Evolutionary conservation across 2,113 vertebrate species (phyloP), one percentile per base, ranked within the genome.

Genomic region (Percina caprodes): DNA sequence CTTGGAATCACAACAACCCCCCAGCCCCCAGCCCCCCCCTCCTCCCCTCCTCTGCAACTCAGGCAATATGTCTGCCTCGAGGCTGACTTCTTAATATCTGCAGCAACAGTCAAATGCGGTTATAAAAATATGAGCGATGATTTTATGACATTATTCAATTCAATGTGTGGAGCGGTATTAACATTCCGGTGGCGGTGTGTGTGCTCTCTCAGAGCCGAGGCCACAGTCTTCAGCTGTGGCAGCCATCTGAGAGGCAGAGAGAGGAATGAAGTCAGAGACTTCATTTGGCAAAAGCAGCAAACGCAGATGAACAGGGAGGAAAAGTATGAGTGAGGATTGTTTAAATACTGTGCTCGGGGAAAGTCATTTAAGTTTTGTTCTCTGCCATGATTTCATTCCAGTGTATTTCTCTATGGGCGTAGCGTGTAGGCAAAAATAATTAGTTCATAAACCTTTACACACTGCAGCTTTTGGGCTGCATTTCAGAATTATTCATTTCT

Each of bases 401-500:
- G 49, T 23, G 68, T 60, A 65, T 81, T 80, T 71, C 77, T 90
- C 76, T 16, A 63, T 74, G 65, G 82, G 62, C 42, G 19, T 56
- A 74, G 66, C 42, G 19, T 56, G 67, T 61, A 75, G 63, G 35
- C 60, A 5, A 87, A 87, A 89, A 86, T 88, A 89, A 91, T 89
- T 85, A 84, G 77, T 85, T 87, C 86, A 86, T 91, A 87, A 87
- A 83, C 62, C 78, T 87, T 88, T 80, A 82, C 75, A 85, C 79
- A 60, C 74, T 66, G 76, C 82, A 51, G 83, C 56, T 63, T 82
- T 88, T 79, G 79, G 79, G 71, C 61, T 75, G 21, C 56, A 79
- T 74, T 84, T 86, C 78, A 66, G 54, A 88, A 85, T 90, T 56
- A 88, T 87, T 91, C 56, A 69, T 83, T 87, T 89, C 83, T 51